Conservation (phyloP, 1,140 invertebrate species). For the Trichonephila inaurata region DNA sequence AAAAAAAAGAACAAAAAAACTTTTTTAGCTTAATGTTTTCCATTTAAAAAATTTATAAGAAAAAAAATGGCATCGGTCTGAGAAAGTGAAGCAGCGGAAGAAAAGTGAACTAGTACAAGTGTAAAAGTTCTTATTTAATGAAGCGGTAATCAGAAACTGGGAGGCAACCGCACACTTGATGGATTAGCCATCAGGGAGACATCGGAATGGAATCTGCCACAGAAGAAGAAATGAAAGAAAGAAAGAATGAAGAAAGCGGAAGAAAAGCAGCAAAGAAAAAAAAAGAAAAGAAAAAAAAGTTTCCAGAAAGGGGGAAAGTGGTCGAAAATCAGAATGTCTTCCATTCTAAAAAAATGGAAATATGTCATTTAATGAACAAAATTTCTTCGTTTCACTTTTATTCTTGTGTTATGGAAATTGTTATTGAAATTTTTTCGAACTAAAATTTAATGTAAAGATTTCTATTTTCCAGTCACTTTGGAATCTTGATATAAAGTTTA, state of each 20-base stretch:
- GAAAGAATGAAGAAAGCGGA: neutral
- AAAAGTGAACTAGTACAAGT: constrained; percentile 58
- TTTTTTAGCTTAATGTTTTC: too few species aligned
- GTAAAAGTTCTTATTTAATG: constrained; percentile 75
- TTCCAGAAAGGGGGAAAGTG: neutral
- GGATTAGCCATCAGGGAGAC: constrained; percentile 73
- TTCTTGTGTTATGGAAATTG: too few species aligned
- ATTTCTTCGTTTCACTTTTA: too few species aligned
- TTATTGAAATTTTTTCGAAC: too few species aligned
- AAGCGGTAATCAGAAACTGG: constrained; percentile 72
- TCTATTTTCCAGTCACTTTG: too few species aligned
- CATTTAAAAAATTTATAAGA: neutral
- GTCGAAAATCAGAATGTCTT: neutral
- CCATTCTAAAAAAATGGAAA: neutral
- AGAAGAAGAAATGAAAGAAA: constrained; percentile 7
- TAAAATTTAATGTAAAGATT: too few species aligned
- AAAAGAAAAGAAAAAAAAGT: neutral
- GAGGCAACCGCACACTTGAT: constrained; percentile 63
- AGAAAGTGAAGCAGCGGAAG: neutral
- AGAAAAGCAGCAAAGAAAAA: neutral
- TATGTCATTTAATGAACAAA: neutral
- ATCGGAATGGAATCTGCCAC: constrained; percentile 59
- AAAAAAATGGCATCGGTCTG: neutral
- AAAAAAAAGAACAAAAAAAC: too few species aligned
- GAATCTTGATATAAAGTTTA: too few species aligned